Evolutionary conservation across 1,140 invertebrate species (phyloP).

Genomic region (Drosophila pandora): DNA sequence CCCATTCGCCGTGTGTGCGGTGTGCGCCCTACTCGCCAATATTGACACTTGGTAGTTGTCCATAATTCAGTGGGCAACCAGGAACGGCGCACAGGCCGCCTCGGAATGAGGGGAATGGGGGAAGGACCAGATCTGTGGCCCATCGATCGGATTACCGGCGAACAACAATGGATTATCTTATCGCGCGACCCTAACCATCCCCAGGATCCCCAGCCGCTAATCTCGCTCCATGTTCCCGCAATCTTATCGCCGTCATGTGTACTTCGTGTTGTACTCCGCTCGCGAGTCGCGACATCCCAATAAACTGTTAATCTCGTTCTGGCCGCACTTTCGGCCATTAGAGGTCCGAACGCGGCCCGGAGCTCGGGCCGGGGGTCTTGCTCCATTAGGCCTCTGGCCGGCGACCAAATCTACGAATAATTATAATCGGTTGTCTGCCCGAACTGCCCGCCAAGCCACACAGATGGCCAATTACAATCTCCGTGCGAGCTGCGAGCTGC

Average conservation of each 20-base stretch:
- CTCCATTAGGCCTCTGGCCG: slow-evolving; percentile 9
- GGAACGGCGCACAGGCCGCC: too few relatives aligned
- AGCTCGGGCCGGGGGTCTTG: too few relatives aligned
- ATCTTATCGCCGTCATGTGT: not conserved
- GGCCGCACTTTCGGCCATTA: not conserved
- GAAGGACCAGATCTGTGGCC: not conserved
- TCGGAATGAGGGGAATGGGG: too few relatives aligned
- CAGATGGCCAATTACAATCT: slow-evolving; percentile 49
- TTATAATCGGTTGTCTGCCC: slow-evolving; percentile 7
- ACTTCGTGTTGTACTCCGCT: too few relatives aligned
- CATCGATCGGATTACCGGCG: not conserved
- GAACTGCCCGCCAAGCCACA: too few relatives aligned
- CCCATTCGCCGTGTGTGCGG: not conserved
- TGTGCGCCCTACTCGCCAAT: not conserved
- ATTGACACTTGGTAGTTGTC: slow-evolving; percentile 4
- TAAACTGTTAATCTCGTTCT: not conserved
- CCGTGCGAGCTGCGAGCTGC: slow-evolving; percentile 6
- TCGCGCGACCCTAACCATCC: not conserved
- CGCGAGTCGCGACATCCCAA: not conserved
- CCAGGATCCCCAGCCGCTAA: not conserved
- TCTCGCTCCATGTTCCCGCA: not conserved
- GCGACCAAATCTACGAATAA: slow-evolving; percentile 17
- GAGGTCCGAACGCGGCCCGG: not conserved
- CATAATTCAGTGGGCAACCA: not conserved
- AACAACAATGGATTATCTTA: not conserved